Base-by-base conservation (phyloP, 2,113 vertebrate species). In the Burhinus oedicnemus region DNA sequence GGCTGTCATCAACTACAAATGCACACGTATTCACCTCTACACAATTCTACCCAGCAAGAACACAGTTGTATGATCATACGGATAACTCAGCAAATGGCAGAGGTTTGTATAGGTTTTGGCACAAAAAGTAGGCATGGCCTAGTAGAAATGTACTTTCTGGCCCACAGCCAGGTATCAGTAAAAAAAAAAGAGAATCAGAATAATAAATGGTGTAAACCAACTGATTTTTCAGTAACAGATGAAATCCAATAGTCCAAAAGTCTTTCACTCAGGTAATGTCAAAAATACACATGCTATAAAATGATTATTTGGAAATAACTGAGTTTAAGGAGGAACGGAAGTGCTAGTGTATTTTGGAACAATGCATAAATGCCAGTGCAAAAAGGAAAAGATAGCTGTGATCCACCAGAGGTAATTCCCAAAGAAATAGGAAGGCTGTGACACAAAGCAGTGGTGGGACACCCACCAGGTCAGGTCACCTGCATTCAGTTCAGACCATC, bases 381-480 rank as follows among this genome's bases (percentile, higher is more conserved):
- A 74, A 83, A 69, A 92, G 20, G 21, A 64, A 25, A 84, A 60
- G 27, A 34, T 58, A 62, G 19, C 23, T 62, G 21, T 12, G 26
- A 87, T 25, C 27, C 47, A 62, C 6, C 22, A 58, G 36, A 76
- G 21, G 18, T 38, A 72, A 54, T n/a, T 72, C 17, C 13, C 27
- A 54, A 64, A 45, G 32, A 77, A 90, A 72, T 0, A 30, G 3
- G 29, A 8, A 64, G 8, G 14, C 15, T 80, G 11, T 54, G 23
- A 62, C 3, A 5, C 27, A 72, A 64, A 52, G 27, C 34, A 57
- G 15, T 57, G 62, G 22, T 54, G 34, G 38, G 52, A 75, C 7
- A 6, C 10, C 7, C 2, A 0, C 13, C 0, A 1, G 44, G 26
- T 18, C 27, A 76, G 20, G 9, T 76, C 58, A 72, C 42, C 16